Evolutionary conservation across 2,113 vertebrate genomes (phyloP).

Genomic region (Platysteira castanea): DNA sequence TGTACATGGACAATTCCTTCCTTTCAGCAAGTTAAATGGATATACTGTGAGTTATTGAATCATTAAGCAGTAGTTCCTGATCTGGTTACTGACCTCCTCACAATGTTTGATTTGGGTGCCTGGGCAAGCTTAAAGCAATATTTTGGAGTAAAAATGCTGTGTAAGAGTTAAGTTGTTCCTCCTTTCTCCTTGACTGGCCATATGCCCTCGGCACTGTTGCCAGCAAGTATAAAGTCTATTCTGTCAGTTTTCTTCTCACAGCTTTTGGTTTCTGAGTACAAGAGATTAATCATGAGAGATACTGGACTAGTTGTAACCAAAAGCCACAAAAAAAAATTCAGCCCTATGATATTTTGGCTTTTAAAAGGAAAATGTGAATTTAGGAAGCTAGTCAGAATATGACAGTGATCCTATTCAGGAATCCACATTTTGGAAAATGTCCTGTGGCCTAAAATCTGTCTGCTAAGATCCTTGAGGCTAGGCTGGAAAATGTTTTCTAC

Average conservation of each 20-base stretch:
- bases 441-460: background rate
- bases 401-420: background rate
- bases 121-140: background rate
- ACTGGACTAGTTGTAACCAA: background rate
- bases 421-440: background rate
- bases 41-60: background rate
- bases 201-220: background rate
- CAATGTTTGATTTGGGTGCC: background rate
- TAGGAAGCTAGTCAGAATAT: background rate
- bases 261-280: background rate
- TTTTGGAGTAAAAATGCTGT: background rate
- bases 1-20: background rate
- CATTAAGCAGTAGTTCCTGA: background rate
- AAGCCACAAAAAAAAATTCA: background rate
- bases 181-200: background rate
- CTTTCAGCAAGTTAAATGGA: background rate
- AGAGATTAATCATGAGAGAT: background rate
- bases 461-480: background rate
- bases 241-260: conserved; percentile 22
- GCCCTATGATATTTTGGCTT: background rate
- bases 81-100: background rate
- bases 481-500: background rate
- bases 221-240: background rate
- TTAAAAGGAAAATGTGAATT: background rate
- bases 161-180: conserved; percentile 20